phyloP scores from a whole-genome alignment of 2,113 vertebrate genomes.

The Hipposideros armiger region DNA sequence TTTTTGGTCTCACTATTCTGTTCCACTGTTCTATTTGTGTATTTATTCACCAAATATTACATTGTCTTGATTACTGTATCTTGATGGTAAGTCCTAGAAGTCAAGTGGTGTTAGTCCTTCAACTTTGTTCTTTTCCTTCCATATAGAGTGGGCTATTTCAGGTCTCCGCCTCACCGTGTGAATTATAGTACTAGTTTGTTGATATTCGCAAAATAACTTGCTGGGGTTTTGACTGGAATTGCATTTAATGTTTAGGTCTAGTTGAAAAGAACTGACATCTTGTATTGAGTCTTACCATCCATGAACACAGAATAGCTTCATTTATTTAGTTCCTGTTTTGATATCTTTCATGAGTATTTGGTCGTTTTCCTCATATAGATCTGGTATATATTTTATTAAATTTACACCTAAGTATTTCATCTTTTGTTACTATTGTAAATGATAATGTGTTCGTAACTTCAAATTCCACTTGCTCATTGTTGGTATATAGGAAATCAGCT shows the following conservation, averaged over 20 bases:
- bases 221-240: neutral
- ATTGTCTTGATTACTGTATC: neutral
- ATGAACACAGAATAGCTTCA: neutral
- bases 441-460: neutral
- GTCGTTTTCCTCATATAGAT: neutral
- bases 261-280: neutral
- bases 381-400: neutral
- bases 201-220: neutral
- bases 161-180: neutral
- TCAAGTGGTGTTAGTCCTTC: neutral
- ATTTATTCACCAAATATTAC: neutral
- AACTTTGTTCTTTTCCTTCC: neutral
- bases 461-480: neutral
- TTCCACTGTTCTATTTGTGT: neutral
- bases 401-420: neutral
- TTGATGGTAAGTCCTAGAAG: neutral
- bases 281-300: neutral
- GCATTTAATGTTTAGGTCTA: neutral
- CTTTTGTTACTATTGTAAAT: neutral
- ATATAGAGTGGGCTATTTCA: too few relatives aligned
- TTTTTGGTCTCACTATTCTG: neutral
- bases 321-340: neutral
- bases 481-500: neutral
- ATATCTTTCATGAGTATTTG: neutral
- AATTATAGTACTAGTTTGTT: neutral